Conservation (phyloP, 2,797 vertebrate genomes). For the Myotis daubentonii region DNA sequence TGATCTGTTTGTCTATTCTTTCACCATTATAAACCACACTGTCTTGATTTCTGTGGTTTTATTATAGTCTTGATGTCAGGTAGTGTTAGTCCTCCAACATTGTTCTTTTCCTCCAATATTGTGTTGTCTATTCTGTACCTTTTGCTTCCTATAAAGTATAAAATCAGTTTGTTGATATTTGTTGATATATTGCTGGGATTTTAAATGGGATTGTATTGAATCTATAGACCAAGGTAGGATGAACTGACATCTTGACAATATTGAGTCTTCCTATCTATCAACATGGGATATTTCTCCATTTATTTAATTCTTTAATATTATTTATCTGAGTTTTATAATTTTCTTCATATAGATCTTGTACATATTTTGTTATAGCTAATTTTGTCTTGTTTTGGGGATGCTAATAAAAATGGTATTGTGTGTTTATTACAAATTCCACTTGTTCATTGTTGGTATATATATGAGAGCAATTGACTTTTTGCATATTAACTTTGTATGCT, state of each 20-base stretch:
- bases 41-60: not conserved
- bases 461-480: not conserved
- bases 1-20: not conserved
- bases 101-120: not conserved
- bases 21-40: not conserved
- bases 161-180: not conserved
- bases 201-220: not conserved
- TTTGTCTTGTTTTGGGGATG: not conserved
- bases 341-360: not conserved
- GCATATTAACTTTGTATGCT: not conserved
- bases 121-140: not conserved
- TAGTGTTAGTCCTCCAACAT: not conserved
- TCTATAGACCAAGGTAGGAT: not conserved
- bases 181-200: not conserved
- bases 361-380: not conserved
- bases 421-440: not conserved
- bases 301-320: not conserved
- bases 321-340: not conserved
- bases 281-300: not conserved
- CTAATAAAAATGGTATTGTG: not conserved
- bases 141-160: not conserved
- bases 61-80: not conserved
- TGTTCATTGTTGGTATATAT: not conserved
- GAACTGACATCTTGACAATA: not conserved
- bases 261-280: not conserved